Evolutionary conservation across 2,888 invertebrate species (phyloP).

Genomic region (Sclerodermus sp.): DNA sequence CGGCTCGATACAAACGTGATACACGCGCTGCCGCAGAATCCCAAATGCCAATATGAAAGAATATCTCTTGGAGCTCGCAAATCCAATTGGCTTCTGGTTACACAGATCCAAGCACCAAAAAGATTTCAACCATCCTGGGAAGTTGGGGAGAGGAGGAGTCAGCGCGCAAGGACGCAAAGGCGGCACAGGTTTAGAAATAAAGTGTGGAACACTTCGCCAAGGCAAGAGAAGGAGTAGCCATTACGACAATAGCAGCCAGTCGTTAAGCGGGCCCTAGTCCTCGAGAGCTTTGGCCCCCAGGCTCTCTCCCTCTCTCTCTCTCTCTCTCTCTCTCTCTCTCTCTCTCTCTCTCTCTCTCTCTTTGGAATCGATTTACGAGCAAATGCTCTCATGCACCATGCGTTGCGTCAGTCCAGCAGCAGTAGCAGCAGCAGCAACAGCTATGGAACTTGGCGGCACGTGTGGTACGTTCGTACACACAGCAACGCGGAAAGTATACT

Average conservation of each 20-base stretch:
- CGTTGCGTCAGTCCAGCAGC: conserved; percentile 29
- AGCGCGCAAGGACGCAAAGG: too few relatives aligned
- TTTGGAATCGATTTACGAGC: conserved; percentile 43
- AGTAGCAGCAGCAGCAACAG: conserved; percentile 2
- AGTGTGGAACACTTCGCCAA: too few relatives aligned
- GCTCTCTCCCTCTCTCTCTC: conserved; percentile 13
- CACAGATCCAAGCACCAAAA: too few relatives aligned
- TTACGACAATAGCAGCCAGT: conserved; percentile 33
- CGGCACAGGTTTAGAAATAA: too few relatives aligned
- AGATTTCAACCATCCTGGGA: too few relatives aligned
- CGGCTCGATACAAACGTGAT: background rate
- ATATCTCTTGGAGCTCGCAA: too few relatives aligned
- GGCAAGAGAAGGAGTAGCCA: conserved; percentile 6
- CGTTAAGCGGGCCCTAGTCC: conserved; percentile 22
- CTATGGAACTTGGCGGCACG: conserved; percentile 16
- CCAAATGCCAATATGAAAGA: too few relatives aligned
- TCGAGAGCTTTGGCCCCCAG: conserved; percentile 30
- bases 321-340: conserved; percentile 16
- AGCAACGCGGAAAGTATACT: conserved; percentile 9
- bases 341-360: conserved; percentile 20
- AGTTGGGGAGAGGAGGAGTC: too few relatives aligned
- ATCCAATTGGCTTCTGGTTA: too few relatives aligned
- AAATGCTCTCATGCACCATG: conserved; percentile 22
- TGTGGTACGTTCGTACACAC: conserved; percentile 1
- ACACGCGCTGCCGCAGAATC: too few relatives aligned